These are phyloP conservation scores for Pseudochirops corinnae DNA, from an alignment of 2,797 vertebrate genomes.

Conservation along the genomic window DNA sequence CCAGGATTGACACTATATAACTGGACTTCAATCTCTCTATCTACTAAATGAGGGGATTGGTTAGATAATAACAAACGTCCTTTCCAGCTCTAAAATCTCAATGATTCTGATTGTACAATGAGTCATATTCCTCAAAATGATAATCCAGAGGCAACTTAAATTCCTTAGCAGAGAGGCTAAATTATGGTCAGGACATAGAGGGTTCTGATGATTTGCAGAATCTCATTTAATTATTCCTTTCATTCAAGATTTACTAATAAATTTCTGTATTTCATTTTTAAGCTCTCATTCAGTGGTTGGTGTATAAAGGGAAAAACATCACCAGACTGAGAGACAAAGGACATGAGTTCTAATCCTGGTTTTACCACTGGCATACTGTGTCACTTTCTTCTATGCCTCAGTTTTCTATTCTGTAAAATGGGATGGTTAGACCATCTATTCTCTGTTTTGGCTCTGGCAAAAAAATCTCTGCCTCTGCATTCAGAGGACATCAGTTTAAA, in stretches of 20 bases:
- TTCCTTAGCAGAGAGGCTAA: not conserved
- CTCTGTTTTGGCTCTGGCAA: not conserved
- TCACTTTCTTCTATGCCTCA: not conserved
- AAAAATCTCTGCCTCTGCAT: not conserved
- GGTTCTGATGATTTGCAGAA: not conserved
- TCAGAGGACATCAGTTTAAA: not conserved
- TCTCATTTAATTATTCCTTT: not conserved
- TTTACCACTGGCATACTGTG: not conserved
- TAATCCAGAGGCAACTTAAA: not conserved
- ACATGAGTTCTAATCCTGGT: not conserved
- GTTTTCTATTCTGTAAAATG: not conserved
- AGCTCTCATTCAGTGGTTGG: not conserved
- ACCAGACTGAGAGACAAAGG: not conserved
- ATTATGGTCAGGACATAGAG: not conserved
- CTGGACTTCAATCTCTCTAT: not conserved
- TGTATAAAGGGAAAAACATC: not conserved
- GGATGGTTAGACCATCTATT: not conserved
- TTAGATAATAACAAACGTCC: not conserved
- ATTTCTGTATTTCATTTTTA: not conserved
- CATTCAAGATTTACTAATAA: not conserved
- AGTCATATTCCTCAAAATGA: not conserved
- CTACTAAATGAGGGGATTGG: not conserved
- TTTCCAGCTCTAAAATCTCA: not conserved
- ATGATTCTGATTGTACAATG: not conserved
- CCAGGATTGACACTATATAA: not conserved